These are phyloP conservation scores for Chymomyza amoena DNA, from an alignment of 2,888 invertebrate genomes.

Conservation along the genomic window DNA sequence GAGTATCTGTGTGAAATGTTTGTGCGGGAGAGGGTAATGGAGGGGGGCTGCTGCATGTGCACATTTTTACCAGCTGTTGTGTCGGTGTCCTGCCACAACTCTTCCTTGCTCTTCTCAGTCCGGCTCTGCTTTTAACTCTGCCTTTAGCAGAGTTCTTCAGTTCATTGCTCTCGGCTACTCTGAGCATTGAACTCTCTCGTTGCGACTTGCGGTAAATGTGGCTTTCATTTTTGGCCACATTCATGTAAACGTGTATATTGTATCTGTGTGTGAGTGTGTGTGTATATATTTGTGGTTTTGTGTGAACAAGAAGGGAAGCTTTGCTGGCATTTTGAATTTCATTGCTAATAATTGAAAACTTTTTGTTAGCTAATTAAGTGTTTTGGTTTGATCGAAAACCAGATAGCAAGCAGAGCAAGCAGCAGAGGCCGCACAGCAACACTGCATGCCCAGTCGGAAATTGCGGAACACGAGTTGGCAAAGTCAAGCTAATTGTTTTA, in stretches of 20 bases:
- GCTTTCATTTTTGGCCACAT: not conserved
- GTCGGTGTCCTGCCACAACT: not conserved
- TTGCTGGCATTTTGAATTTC: not conserved
- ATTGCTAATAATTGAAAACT: not conserved
- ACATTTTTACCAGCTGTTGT: constrained; percentile 5
- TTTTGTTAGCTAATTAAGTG: constrained; percentile 1
- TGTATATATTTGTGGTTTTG: not conserved
- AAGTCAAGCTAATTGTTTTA: no score
- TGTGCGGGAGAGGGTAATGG: not conserved
- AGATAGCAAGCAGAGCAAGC: constrained; percentile 1
- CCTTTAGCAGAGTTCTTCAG: constrained; percentile 16
- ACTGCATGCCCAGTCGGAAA: not conserved
- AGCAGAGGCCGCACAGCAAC: not conserved
- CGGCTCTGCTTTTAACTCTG: not conserved
- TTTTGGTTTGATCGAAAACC: not conserved
- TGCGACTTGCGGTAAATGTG: not conserved
- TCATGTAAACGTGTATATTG: not conserved
- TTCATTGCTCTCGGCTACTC: constrained; percentile 46
- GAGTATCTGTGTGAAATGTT: not conserved
- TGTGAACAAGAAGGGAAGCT: not conserved
- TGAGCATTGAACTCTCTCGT: constrained; percentile 50
- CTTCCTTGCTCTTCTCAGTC: no score
- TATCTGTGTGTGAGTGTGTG: no score
- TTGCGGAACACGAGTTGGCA: not conserved
- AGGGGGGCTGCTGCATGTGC: not conserved